A percentile compares a stretch with the other conserved stretches of the same genome.
Conservation (phyloP, 2,888 invertebrate species). For the Harpalus rubripes region DNA sequence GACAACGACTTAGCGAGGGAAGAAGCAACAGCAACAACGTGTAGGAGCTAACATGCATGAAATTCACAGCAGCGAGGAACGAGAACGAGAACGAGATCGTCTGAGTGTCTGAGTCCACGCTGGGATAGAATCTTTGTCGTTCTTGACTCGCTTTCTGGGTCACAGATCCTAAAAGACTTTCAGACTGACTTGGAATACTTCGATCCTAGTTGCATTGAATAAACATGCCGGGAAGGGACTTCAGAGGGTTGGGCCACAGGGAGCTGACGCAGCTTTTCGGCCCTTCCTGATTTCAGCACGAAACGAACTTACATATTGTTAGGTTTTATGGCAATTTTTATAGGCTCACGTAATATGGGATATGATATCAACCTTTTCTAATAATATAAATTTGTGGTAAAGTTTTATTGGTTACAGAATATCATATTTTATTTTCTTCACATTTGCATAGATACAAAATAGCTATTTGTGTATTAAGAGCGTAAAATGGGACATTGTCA, state of each 20-base stretch:
- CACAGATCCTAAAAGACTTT: constrained; percentile 65
- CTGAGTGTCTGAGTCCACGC: constrained; percentile 4
- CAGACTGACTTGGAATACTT: constrained; percentile 55
- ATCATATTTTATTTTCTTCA: too few relatives aligned
- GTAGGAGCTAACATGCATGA: constrained; percentile 60
- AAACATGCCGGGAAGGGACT: constrained; percentile 14
- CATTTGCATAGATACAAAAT: too few relatives aligned
- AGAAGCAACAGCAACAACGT: constrained; percentile 49
- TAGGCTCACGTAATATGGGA: neutral
- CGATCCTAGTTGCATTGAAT: constrained; percentile 57
- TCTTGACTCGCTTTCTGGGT: constrained; percentile 65
- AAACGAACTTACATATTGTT: neutral
- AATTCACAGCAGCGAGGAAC: constrained; percentile 43
- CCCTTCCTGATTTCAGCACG: constrained; percentile 9
- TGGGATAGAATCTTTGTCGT: constrained; percentile 45
- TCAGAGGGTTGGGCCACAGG: neutral
- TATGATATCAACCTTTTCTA: neutral
- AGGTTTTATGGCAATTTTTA: neutral
- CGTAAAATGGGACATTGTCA: too few relatives aligned
- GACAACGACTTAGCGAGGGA: constrained; percentile 6
- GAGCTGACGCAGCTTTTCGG: neutral
- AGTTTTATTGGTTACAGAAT: too few relatives aligned
- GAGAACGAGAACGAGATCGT: neutral
- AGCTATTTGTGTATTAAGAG: too few relatives aligned
- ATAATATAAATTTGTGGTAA: too few relatives aligned